Conservation (phyloP, 2,797 vertebrate genomes). For the Rhodeus uyekii region DNA sequence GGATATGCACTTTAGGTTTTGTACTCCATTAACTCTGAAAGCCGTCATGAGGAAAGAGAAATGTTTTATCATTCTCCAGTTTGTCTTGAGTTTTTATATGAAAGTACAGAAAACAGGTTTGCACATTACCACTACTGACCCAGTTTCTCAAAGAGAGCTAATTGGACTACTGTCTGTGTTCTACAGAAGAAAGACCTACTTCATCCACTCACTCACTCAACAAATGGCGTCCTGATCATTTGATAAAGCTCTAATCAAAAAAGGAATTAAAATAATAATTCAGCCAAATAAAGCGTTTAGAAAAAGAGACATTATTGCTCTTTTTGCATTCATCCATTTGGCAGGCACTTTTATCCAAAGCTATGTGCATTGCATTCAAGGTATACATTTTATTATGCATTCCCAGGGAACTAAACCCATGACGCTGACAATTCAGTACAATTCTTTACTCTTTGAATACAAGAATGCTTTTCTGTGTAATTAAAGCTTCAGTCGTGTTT, state of each 20-base stretch:
- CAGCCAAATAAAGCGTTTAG: too few species aligned
- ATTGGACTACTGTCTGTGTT: slow-evolving; percentile 9
- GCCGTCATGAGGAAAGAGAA: slow-evolving; percentile 17
- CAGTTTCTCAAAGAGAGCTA: slow-evolving; percentile 23
- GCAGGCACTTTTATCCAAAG: background rate
- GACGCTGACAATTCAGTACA: background rate
- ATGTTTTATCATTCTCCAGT: slow-evolving; percentile 8
- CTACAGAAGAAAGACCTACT: slow-evolving; percentile 20
- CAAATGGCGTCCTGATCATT: slow-evolving; percentile 23
- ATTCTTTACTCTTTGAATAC: background rate
- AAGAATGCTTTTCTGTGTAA: background rate
- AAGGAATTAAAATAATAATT: background rate
- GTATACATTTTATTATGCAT: background rate
- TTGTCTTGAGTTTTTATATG: slow-evolving; percentile 17
- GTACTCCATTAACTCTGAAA: slow-evolving; percentile 28
- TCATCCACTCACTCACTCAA: background rate
- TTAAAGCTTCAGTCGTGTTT: too few species aligned
- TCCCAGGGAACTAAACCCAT: background rate
- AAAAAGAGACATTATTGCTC: background rate
- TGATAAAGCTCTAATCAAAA: slow-evolving; percentile 17
- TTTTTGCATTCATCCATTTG: background rate
- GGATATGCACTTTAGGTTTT: slow-evolving; percentile 27
- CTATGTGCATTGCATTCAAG: background rate
- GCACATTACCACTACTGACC: background rate
- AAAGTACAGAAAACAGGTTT: background rate